Evolutionary conservation across 2,888 invertebrate species (phyloP).

Genomic region (Tachina fera): DNA sequence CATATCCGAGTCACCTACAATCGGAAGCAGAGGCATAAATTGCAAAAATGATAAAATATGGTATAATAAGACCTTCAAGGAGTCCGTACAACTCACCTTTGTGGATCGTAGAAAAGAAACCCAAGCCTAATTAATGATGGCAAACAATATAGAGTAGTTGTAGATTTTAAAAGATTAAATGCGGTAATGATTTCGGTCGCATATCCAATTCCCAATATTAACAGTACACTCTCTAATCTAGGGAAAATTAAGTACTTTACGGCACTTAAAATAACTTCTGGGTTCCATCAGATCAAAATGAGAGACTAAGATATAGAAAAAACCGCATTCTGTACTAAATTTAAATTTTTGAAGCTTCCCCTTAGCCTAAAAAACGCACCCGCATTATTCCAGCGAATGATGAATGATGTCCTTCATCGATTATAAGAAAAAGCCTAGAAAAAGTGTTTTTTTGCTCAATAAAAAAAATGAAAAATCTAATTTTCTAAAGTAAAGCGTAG

Average conservation of each 20-base stretch:
- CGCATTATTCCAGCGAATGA: no score
- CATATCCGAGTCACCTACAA: slow-evolving; percentile 44
- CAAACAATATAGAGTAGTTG: no score
- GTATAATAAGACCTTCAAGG: slow-evolving; percentile 18
- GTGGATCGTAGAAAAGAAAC: slow-evolving; percentile 26
- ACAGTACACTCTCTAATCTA: not conserved
- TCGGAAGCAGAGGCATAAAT: not conserved
- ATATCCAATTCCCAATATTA: no score
- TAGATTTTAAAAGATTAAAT: no score
- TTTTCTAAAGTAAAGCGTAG: slow-evolving; percentile 42
- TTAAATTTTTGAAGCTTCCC: no score
- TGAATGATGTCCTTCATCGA: no score
- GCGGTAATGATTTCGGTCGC: not conserved
- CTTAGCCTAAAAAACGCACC: no score
- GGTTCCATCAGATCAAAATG: no score
- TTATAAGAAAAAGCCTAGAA: slow-evolving; percentile 8
- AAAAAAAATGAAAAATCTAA: slow-evolving; percentile 60
- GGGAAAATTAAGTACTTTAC: slow-evolving; percentile 1
- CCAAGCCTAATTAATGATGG: no score
- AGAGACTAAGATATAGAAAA: no score
- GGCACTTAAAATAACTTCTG: no score
- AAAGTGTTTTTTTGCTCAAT: slow-evolving; percentile 34
- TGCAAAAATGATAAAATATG: slow-evolving; percentile 16
- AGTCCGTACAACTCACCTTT: slow-evolving; percentile 41
- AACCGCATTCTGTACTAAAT: no score